Evolutionary conservation across 2,797 vertebrate species (phyloP), one percentile per base, ranked within the genome.

Genomic region (Sebastes cheni): DNA sequence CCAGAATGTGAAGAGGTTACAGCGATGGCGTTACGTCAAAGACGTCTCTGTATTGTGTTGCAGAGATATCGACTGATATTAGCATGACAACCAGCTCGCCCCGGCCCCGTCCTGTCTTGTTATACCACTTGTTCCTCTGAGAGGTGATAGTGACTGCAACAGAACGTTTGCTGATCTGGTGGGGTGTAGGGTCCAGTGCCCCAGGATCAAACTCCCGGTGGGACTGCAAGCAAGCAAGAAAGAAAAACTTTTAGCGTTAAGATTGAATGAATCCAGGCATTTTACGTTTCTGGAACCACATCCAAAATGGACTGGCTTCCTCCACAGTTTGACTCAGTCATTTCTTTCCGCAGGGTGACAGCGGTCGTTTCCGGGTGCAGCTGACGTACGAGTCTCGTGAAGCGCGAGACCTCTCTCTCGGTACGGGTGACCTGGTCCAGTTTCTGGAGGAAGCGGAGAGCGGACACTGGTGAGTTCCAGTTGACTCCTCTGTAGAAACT

Each of bases 391-490:
- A 97, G 79, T 92, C 95, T 42, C 93, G 86, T 25, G 93, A 95
- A 46, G 86, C 94, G 0, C 93, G 92, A 68, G 93, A 97, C 55
- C 88, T 95, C 25, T 92, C 94, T 14, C 93, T 96, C 0, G 96
- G 97, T 79, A 83, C 94, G 0, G 95, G 96, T 13, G 96, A 96
- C 86, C 86, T 97, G 80, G 96, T 97, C 74, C 96, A 97, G 88
- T 96, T 97, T 86, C 83, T 95, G 83, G 95, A 95, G 89, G 96
- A 97, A 89, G 95, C 96, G 8, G 95, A 96, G 61, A 96, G 95
- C 0, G 95, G 95, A 70, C 96, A 96, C 56, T 97, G 97, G 96
- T 96, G 86, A 95, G 90, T 95, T 72, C 34, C 77, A 39, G 16
- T 58, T 32, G 20, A 65, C 36, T 58, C 12, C 10, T 8, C 6